phyloP scores from a whole-genome alignment of 2,888 invertebrate genomes.

The Mycogona germanica region DNA sequence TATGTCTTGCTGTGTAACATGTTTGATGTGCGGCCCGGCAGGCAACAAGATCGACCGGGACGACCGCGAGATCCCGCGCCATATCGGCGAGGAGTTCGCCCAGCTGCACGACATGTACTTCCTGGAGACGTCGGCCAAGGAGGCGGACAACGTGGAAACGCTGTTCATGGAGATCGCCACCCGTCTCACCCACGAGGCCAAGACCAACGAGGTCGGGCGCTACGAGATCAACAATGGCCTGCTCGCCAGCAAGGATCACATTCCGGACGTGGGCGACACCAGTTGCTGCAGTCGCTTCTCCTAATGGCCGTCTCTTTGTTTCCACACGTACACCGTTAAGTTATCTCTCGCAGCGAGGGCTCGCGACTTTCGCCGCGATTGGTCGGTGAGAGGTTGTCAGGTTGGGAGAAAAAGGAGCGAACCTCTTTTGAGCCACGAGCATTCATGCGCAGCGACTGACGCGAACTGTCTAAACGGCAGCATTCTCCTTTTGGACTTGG shows the following conservation, averaged over 20 bases:
- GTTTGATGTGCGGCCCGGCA: conserved; percentile 30
- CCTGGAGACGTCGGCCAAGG: conserved; percentile 94
- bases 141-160: conserved; percentile 93
- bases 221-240: conserved; percentile 38
- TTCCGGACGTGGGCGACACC: conserved; percentile 12
- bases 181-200: conserved; percentile 61
- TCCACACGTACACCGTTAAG: no score
- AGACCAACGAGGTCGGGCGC: conserved; percentile 65
- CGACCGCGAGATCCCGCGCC: conserved; percentile 86
- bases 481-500: no score
- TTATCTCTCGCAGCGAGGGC: no score
- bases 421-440: no score
- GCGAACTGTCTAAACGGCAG: no score
- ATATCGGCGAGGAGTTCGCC: conserved; percentile 89
- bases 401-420: no score
- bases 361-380: no score
- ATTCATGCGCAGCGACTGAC: no score
- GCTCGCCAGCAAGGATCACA: conserved; percentile 4
- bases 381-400: no score
- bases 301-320: no score
- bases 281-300: conserved; percentile 15
- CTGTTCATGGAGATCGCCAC: conserved; percentile 92
- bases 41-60: conserved; percentile 96
- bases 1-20: no score
- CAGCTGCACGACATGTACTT: conserved; percentile 95